Base-by-base conservation (phyloP, 2,113 vertebrate species). In the Nyctibius bracteatus region DNA sequence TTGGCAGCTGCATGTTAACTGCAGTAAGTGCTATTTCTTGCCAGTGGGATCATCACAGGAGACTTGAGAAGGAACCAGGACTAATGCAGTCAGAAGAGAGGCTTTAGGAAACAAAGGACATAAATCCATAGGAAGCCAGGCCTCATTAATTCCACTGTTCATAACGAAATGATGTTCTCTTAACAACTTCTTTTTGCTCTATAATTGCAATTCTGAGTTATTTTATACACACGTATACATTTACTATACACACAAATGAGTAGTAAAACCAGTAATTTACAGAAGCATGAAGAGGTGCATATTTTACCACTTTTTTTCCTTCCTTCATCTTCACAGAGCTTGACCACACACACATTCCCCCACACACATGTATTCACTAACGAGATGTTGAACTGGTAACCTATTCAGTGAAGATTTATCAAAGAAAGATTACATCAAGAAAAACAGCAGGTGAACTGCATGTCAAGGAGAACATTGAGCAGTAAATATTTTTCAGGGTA, bases 351-450 rank as follows among this genome's bases (percentile, higher is more conserved):
- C 12, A 21, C 37, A 27, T 25, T 28, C 13, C 2, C 16, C 2
- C 12, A 12, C 41, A 10, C 16, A 33, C 6, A 10, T 3, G 11
- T 30, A 47, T 47, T 81, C 31, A 37, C 44, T 65, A 70, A 86
- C n/a, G 49, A 90, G 54, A 72, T 52, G 22, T 55, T 86, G 78
- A 94, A 92, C 39, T 31, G 23, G 39, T 31, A 58, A 72, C 20
- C 31, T 73, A 20, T 65, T 88, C 71, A 83, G 37, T 21, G 10
- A 77, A 92, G 62, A 80, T 66, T 90, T 83, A 75, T 55, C 74
- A 86, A 72, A 82, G 78, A 92, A 82, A 94, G 54, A 88, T 15
- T 68, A 35, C 22, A 80, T 49, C 80, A 92, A 46, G 65, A 72
- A 81, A 88, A 79, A 30, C 52, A 92, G 79, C 66, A 94, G 65